Conservation (phyloP, 1,140 invertebrate genomes). For the Zaprionus taronus region DNA sequence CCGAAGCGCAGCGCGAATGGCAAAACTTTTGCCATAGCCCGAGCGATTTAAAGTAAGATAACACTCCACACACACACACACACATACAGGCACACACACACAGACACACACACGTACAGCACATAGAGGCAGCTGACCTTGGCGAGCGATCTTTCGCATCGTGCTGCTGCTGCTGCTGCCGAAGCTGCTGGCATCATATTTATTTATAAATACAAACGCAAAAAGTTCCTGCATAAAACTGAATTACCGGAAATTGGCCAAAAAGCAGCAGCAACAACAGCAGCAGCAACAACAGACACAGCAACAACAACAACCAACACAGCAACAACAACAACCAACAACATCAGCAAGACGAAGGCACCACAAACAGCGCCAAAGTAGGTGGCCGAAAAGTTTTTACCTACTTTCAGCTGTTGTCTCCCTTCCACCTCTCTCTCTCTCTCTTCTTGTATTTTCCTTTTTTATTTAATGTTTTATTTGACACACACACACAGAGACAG, state of each 20-base stretch:
- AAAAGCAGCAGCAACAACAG: slow-evolving; percentile 52
- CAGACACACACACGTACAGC: slow-evolving; percentile 7
- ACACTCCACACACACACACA: slow-evolving; percentile 17
- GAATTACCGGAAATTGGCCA: slow-evolving; percentile 82
- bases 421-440: not conserved
- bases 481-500: not conserved
- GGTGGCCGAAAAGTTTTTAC: slow-evolving; percentile 73
- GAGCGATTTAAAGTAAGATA: slow-evolving; percentile 43
- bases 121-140: slow-evolving; percentile 39
- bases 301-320: slow-evolving; percentile 32
- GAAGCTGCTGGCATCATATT: slow-evolving; percentile 49
- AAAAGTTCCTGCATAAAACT: slow-evolving; percentile 81
- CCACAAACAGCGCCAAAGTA: slow-evolving; percentile 64
- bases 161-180: slow-evolving; percentile 17
- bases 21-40: slow-evolving; percentile 47
- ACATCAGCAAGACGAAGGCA: slow-evolving; percentile 41
- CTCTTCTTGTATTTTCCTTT: slow-evolving; percentile 21
- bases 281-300: slow-evolving; percentile 47
- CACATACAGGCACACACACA: slow-evolving; percentile 20
- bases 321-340: slow-evolving; percentile 59
- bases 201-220: slow-evolving; percentile 63
- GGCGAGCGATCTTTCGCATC: slow-evolving; percentile 17
- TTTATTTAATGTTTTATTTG: slow-evolving; percentile 41
- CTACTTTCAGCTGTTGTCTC: slow-evolving; percentile 42
- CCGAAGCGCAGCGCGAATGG: slow-evolving; percentile 29